phyloP scores from a whole-genome alignment of 2,113 vertebrate genomes.

The Salvelinus sp. region DNA sequence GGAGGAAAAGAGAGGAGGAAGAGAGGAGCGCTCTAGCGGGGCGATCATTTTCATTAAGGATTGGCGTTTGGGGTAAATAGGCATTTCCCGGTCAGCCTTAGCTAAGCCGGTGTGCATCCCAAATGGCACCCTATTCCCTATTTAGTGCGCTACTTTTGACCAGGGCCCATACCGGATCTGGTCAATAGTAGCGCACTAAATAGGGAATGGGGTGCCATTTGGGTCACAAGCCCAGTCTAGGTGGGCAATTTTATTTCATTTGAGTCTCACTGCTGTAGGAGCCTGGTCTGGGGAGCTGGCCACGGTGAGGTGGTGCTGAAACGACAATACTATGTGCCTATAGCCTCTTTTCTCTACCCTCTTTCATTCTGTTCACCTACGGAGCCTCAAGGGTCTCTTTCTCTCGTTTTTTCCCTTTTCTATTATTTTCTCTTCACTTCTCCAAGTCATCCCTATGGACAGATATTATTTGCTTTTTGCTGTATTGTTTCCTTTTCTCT shows the following conservation, averaged over 20 bases:
- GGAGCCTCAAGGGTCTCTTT: not conserved
- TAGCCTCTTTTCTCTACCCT: too few species aligned
- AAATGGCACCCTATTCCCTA: not conserved
- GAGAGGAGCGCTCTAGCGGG: not conserved
- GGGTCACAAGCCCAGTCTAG: too few species aligned
- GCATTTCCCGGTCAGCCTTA: constrained; percentile 53
- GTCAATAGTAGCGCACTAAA: too few species aligned
- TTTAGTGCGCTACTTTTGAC: too few species aligned
- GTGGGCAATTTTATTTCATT: too few species aligned
- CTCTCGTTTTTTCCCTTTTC: not conserved
- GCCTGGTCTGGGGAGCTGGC: too few species aligned
- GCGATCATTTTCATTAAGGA: constrained; percentile 59
- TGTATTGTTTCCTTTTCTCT: not conserved
- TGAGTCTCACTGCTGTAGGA: too few species aligned
- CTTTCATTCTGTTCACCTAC: too few species aligned
- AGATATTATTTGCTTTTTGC: not conserved
- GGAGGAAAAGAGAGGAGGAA: constrained; percentile 44
- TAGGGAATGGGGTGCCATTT: too few species aligned
- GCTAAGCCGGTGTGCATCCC: not conserved
- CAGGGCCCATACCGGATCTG: too few species aligned
- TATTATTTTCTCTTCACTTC: not conserved
- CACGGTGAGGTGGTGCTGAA: too few species aligned
- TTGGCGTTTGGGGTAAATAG: constrained; percentile 54
- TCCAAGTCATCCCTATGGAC: not conserved
- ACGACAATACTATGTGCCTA: too few species aligned